Base-by-base conservation (phyloP, 2,113 vertebrate genomes). In the Gallinago paraguaiae region DNA sequence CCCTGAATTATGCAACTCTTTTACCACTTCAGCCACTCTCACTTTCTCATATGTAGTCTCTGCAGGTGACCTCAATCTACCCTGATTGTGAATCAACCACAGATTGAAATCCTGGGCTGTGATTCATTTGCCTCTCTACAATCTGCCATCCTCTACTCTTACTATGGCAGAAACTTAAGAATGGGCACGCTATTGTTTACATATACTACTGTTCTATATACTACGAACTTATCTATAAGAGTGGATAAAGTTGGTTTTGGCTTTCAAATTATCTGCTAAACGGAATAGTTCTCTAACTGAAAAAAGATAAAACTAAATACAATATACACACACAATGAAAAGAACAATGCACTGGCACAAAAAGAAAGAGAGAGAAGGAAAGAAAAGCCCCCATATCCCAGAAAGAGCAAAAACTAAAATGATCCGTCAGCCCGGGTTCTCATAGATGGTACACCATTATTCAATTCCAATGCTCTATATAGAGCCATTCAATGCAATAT, bases 21-120 rank as follows among this genome's bases (percentile, higher is more conserved):
- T 65, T 6, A 92, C 78, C 69, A 43, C 88, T 90, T 59, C 80
- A 89, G 86, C 86, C 85, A 33, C 67, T 92, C 88, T 71, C 41
- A 53, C 87, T 92, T 93, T 72, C 95, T 95, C 80, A 56, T 50
- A 57, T 37, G 54, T 25, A 95, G 72, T 93, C 94, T 82, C 85
- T 53, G 76, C 82, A 94, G 91, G 92, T 96, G 95, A 96, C 95
- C 93, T 95, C 97, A 90, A 91, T 97, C 93, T 87, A 92, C 93
- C 86, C 85, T 56, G 80, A 78, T 76, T 65, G 59, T 89, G 92
- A 95, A 92, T 96, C 95, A 95, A 82, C 69, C 48, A 39, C 48
- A 88, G 95, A 96, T 71, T 95, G 95, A 95, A 96, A 96, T 85
- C 74, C 88, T 41, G 80, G 93, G 85, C 87, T 79, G 85, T 93